phyloP scores from a whole-genome alignment of 1,140 invertebrate genomes.

The Hetaerina americana region DNA sequence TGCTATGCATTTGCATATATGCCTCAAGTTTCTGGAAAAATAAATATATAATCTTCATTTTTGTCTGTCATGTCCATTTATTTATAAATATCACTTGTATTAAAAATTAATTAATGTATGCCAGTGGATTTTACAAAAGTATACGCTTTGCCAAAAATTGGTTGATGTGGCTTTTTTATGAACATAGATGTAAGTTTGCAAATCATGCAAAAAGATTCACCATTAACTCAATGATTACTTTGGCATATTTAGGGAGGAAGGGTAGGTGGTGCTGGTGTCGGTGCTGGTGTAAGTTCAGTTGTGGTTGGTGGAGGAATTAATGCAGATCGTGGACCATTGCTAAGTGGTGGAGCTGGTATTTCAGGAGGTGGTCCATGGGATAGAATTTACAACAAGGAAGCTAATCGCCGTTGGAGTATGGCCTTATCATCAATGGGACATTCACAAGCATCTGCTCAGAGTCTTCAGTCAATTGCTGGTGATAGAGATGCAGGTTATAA shows the following conservation, averaged over 20 bases:
- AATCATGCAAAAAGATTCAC: too few relatives aligned
- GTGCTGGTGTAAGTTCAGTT: neutral
- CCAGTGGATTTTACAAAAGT: too few relatives aligned
- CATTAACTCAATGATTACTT: too few relatives aligned
- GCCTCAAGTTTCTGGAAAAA: too few relatives aligned
- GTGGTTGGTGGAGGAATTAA: constrained; percentile 24
- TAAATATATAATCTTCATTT: too few relatives aligned
- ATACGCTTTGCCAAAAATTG: too few relatives aligned
- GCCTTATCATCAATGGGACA: constrained; percentile 83
- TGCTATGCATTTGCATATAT: too few relatives aligned
- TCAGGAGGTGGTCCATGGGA: constrained; percentile 38
- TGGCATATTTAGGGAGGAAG: neutral
- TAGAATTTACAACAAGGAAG: constrained; percentile 57
- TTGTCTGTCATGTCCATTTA: too few relatives aligned
- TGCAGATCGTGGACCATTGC: constrained; percentile 24
- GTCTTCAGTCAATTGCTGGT: constrained; percentile 75
- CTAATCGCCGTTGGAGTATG: constrained; percentile 81
- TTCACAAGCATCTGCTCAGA: constrained; percentile 81
- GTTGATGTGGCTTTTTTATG: too few relatives aligned
- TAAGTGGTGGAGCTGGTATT: neutral
- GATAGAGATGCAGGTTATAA: constrained; percentile 49
- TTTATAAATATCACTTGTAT: too few relatives aligned
- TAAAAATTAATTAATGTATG: too few relatives aligned
- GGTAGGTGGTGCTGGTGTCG: neutral
- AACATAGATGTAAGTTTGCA: too few relatives aligned